Conservation (phyloP, 2,113 vertebrate genomes). For the Catharus fuscescens region DNA sequence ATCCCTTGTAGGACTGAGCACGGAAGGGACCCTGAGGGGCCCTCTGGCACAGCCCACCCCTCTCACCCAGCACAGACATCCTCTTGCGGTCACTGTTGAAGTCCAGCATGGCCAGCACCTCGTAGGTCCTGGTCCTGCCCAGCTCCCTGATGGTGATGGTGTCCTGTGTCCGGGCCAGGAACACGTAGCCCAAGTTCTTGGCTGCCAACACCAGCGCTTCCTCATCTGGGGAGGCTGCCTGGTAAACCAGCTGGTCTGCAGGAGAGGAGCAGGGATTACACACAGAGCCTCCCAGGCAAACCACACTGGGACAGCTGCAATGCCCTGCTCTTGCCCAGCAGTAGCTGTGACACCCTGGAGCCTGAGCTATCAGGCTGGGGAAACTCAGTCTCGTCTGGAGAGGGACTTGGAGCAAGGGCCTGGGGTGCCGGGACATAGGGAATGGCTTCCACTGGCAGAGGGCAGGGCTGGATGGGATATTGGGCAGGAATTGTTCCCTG, state of each 20-base stretch:
- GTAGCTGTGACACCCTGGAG: neutral
- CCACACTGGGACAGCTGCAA: neutral
- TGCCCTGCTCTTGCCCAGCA: neutral
- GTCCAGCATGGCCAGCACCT: constrained; percentile 88
- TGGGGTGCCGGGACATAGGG: neutral
- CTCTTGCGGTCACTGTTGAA: constrained; percentile 91
- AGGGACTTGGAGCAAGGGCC: rapidly evolving
- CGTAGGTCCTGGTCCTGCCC: constrained; percentile 79
- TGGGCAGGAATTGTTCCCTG: neutral
- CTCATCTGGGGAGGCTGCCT: constrained; percentile 93
- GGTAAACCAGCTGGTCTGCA: constrained; percentile 83
- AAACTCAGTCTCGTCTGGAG: neutral
- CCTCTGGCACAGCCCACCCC: neutral
- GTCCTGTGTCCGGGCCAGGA: constrained; percentile 86
- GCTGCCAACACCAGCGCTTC: constrained; percentile 88
- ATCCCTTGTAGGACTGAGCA: neutral
- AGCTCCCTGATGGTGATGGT: constrained; percentile 84
- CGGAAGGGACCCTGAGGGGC: rapidly evolving
- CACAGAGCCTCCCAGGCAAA: neutral
- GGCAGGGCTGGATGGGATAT: rapidly evolving
- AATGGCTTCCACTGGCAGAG: neutral
- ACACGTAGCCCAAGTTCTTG: constrained; percentile 87
- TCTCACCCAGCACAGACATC: constrained; percentile 93
- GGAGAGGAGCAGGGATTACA: neutral
- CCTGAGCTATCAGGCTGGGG: neutral